These are phyloP conservation scores for Ruditapes philippinarum DNA, from an alignment of 1,140 invertebrate species.

Conservation along the genomic window DNA sequence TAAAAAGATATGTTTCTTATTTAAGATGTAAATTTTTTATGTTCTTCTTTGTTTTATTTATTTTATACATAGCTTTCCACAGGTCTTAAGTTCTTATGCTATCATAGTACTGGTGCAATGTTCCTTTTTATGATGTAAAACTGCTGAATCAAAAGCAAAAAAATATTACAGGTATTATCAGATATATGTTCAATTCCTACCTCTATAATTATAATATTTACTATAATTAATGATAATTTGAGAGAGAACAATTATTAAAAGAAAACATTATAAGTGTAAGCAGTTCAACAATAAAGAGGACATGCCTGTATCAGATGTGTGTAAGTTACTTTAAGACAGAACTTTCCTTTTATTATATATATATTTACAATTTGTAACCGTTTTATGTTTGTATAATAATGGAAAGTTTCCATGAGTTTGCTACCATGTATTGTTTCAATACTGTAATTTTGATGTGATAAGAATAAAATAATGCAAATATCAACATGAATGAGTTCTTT, in stretches of 20 bases:
- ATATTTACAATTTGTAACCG: not conserved
- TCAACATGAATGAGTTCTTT: not conserved
- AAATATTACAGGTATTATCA: too few species aligned
- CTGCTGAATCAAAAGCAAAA: not conserved
- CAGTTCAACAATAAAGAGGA: not conserved
- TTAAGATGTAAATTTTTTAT: constrained; percentile 18
- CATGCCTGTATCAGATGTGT: not conserved
- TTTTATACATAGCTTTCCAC: not conserved
- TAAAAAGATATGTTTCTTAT: not conserved
- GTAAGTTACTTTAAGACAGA: not conserved
- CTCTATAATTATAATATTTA: too few species aligned
- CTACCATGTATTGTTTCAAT: constrained; percentile 14
- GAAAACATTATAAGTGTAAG: too few species aligned
- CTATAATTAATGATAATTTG: too few species aligned
- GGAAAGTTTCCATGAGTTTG: constrained; percentile 44
- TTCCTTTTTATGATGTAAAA: not conserved
- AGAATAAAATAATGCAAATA: constrained; percentile 26
- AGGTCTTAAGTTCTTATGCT: not conserved
- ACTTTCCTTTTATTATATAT: constrained; percentile 26
- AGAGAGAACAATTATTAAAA: too few species aligned
- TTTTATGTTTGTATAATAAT: constrained; percentile 38
- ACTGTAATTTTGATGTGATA: constrained; percentile 44
- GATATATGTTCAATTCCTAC: too few species aligned
- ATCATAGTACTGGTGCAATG: not conserved
- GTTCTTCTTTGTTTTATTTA: not conserved